Percentiles rank a stretch among this genome's conserved stretches.
Conservation (phyloP, 1,140 invertebrate species). For the Drosophila fuyamai region DNA sequence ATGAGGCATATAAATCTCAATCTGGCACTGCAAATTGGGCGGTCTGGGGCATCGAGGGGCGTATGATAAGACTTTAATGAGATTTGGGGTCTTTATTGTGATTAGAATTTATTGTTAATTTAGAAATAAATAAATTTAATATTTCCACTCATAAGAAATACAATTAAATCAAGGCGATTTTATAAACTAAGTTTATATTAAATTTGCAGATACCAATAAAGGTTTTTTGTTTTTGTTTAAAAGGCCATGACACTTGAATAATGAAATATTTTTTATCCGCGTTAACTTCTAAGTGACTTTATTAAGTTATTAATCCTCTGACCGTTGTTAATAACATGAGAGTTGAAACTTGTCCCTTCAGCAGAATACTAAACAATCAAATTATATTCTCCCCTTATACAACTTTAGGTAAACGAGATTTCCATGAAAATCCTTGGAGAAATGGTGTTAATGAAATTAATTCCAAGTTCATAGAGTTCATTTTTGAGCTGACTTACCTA, state of each 20-base stretch:
- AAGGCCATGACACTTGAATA: neutral
- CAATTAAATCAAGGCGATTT: too few relatives aligned
- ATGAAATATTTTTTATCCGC: constrained; percentile 3
- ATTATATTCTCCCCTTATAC: constrained; percentile 35
- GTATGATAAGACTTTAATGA: constrained; percentile 37
- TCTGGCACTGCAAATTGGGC: constrained; percentile 25
- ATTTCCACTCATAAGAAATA: too few relatives aligned
- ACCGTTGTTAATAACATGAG: constrained; percentile 2
- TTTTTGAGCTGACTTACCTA: constrained; percentile 49
- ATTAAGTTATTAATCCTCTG: constrained; percentile 45
- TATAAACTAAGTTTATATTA: too few relatives aligned
- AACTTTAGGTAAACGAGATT: constrained; percentile 12
- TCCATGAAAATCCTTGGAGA: constrained; percentile 6
- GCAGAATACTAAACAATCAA: constrained; percentile 60
- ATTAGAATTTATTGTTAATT: neutral
- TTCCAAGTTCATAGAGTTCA: constrained; percentile 54
- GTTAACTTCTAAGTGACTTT: constrained; percentile 24
- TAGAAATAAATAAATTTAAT: too few relatives aligned
- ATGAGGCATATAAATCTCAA: constrained; percentile 49
- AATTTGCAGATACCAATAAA: too few relatives aligned
- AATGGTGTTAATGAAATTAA: constrained; percentile 67
- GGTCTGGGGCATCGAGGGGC: neutral
- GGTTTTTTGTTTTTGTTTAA: too few relatives aligned
- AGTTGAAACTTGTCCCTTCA: constrained; percentile 4
- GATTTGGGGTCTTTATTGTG: constrained; percentile 6